Percentiles rank a stretch among this genome's conserved stretches.
These are phyloP conservation scores for Scrobipalpa costella DNA, from an alignment of 2,888 invertebrate genomes.

Conservation along the genomic window DNA sequence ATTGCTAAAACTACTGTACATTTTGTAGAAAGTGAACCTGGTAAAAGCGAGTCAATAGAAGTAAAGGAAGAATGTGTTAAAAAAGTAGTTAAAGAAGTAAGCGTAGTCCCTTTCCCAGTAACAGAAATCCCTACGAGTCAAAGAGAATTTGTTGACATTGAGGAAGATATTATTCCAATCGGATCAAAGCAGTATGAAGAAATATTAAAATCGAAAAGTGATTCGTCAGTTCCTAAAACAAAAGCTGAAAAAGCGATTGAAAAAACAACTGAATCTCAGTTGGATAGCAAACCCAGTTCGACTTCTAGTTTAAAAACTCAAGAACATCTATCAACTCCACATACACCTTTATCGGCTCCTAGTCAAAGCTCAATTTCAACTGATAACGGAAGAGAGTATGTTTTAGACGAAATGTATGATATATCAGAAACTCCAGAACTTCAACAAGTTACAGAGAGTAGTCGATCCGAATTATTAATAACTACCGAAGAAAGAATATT, in stretches of 20 bases:
- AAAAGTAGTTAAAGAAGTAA: slow-evolving; percentile 58
- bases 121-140: slow-evolving; percentile 72
- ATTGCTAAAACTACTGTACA: slow-evolving; percentile 47
- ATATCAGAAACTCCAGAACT: slow-evolving; percentile 82
- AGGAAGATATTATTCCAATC: slow-evolving; percentile 68
- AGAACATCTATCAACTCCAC: slow-evolving; percentile 78
- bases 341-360: slow-evolving; percentile 82
- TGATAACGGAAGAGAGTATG: slow-evolving; percentile 83
- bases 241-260: slow-evolving; percentile 66
- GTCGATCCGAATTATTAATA: slow-evolving; percentile 81
- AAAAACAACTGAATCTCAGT: slow-evolving; percentile 67
- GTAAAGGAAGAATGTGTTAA: slow-evolving; percentile 61
- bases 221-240: slow-evolving; percentile 76
- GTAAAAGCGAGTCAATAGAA: slow-evolving; percentile 35
- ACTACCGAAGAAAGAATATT: slow-evolving; percentile 82
- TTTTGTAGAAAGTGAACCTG: slow-evolving; percentile 49
- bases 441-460: slow-evolving; percentile 68
- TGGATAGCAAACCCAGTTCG: slow-evolving; percentile 81
- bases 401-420: slow-evolving; percentile 81
- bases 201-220: slow-evolving; percentile 74
- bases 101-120: slow-evolving; percentile 74
- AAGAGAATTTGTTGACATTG: slow-evolving; percentile 75
- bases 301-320: slow-evolving; percentile 80
- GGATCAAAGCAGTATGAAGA: slow-evolving; percentile 75
- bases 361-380: slow-evolving; percentile 84